Base-by-base conservation (phyloP, 2,888 invertebrate species). In the Dorcus hopei region DNA sequence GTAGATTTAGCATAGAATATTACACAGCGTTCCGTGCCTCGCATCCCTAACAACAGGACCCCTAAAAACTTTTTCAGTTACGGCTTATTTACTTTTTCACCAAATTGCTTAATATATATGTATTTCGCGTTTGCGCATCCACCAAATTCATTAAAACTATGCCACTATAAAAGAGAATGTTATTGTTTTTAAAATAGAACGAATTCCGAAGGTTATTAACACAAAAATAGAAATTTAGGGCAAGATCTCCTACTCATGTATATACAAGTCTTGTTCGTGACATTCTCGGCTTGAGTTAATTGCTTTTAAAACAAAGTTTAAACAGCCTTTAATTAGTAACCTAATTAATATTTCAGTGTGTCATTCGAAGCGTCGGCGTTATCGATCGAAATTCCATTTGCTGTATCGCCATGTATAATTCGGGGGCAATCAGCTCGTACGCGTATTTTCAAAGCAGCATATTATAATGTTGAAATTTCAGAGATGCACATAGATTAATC, bases 1-100 rank as follows among this genome's bases (percentile, higher is more conserved):
- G 70, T 67, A 70, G 68, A 70, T 70, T 70, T 68, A 65, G 65
- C 66, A 61, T 59, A 65, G 62, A 66, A 67, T 67, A 68, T 67
- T 68, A 67, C 62, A 64, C 61, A 54, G 52, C 57, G 55, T 54
- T 60, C 58, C 62, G 62, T 61, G 64, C 58, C 54, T 59, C 54
- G 62, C 61, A 64, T 61, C 60, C 57, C 58, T 58, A 62, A 60
- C 59, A 52, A 58, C 58, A 52, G 23, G 9, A 42, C 16, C 19
- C 23, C 14, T 45, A 47, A 57, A 57, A 57, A 52, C 51, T 52
- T 53, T 53, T 52, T 52, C 52, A 53, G 52, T 58, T 48, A 58
- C 49, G 52, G 39, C 53, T 52, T 58, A 58, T 52, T 57, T 57
- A 51, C 39, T 50, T 52, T 57, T 39, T 47, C 11, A 38, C 45